Conservation (phyloP, 2,888 invertebrate genomes). For the Itoplectis maculator region DNA sequence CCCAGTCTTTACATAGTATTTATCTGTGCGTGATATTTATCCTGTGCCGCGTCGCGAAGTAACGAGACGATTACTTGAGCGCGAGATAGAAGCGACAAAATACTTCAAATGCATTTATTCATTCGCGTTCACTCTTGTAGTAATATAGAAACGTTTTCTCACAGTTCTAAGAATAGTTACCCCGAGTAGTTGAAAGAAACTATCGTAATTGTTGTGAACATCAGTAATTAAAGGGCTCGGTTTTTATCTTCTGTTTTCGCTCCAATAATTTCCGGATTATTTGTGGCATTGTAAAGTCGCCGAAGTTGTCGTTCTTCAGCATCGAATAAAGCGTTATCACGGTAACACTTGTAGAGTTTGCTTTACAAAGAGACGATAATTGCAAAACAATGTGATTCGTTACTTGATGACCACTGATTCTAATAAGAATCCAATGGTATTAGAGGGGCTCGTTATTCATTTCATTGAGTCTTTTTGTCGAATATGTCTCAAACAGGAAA, state of each 20-base stretch:
- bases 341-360: too few species aligned
- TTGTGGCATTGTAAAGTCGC: background rate
- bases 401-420: too few species aligned
- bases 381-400: too few species aligned
- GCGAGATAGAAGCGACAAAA: background rate
- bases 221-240: conserved; percentile 6
- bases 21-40: background rate
- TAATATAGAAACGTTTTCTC: conserved; percentile 16
- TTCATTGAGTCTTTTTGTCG: too few species aligned
- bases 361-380: too few species aligned
- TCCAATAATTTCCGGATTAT: background rate
- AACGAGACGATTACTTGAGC: background rate
- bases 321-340: background rate
- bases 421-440: too few species aligned
- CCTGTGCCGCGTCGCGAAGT: background rate
- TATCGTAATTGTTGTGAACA: conserved; percentile 16
- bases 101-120: background rate
- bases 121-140: background rate
- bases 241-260: background rate
- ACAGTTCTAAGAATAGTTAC: conserved; percentile 24
- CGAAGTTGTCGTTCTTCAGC: background rate
- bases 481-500: background rate
- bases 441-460: too few species aligned
- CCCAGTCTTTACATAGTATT: background rate
- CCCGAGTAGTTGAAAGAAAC: conserved; percentile 14